Percentiles rank a stretch among this genome's conserved stretches.
phyloP scores from a whole-genome alignment of 2,113 vertebrate species.

The Mesoclemmys tuberculata region DNA sequence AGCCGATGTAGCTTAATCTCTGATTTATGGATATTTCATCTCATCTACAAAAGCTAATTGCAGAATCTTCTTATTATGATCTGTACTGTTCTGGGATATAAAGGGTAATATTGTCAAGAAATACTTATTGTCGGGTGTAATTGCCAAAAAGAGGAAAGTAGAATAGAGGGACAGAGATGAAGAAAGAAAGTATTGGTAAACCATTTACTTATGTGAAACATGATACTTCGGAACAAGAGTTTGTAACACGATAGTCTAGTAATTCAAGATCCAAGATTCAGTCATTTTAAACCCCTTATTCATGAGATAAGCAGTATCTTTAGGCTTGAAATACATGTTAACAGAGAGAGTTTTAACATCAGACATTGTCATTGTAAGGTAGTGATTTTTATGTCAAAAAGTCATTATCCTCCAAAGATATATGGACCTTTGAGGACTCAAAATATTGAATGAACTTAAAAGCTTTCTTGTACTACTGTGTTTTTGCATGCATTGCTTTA shows the following conservation, averaged over 20 bases:
- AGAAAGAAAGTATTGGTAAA: slow-evolving; percentile 3
- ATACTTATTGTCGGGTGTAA: slow-evolving; percentile 38
- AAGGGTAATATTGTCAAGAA: slow-evolving; percentile 16
- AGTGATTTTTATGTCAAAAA: slow-evolving; percentile 57
- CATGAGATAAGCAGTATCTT: slow-evolving; percentile 31
- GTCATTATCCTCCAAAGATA: slow-evolving; percentile 41
- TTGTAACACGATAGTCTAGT: slow-evolving; percentile 14
- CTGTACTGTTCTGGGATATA: slow-evolving; percentile 27
- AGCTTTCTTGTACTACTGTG: slow-evolving; percentile 5
- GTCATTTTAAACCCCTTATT: background rate
- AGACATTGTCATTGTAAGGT: slow-evolving; percentile 34
- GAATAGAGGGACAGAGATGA: background rate
- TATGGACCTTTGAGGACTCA: slow-evolving; percentile 9
- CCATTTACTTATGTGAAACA: background rate
- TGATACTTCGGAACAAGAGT: background rate
- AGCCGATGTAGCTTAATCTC: background rate
- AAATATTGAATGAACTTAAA: background rate
- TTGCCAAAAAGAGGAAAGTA: slow-evolving; percentile 26
- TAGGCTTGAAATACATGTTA: slow-evolving; percentile 20
- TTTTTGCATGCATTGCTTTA: slow-evolving; percentile 8
- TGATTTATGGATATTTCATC: slow-evolving; percentile 31
- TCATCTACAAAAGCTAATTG: slow-evolving; percentile 52
- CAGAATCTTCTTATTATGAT: background rate
- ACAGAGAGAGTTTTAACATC: slow-evolving; percentile 33
- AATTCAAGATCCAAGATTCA: slow-evolving; percentile 27